Evolutionary conservation across 2,888 invertebrate species (phyloP).

Genomic region (Campaea margaritaria): DNA sequence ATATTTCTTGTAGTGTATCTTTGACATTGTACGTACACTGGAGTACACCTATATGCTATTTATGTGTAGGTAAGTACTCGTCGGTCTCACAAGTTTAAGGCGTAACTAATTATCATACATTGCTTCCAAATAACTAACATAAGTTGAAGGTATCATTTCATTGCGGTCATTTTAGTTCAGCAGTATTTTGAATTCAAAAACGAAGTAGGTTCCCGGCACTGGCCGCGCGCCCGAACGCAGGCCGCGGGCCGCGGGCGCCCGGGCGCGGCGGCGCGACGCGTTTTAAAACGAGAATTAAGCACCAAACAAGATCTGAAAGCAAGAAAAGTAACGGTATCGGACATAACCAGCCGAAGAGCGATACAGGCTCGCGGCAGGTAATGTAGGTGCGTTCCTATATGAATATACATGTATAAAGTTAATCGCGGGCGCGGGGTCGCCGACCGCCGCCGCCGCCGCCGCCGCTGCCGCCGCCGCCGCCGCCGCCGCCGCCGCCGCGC

Average conservation of each 20-base stretch:
- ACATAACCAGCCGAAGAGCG: conserved; percentile 55
- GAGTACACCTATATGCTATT: too few relatives aligned
- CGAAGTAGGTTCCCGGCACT: conserved; percentile 1
- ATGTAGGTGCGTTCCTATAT: conserved; percentile 22
- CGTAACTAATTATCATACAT: too few relatives aligned
- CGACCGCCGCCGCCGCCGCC: conserved; percentile 38
- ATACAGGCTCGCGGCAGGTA: conserved; percentile 32
- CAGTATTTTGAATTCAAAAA: conserved; percentile 4
- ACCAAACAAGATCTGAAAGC: conserved; percentile 66
- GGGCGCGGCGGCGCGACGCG: conserved; percentile 19
- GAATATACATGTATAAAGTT: conserved; percentile 33
- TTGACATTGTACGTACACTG: too few relatives aligned
- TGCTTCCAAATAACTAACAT: too few relatives aligned
- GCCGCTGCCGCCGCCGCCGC: conserved; percentile 30
- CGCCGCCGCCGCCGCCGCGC: not conserved
- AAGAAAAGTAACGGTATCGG: conserved; percentile 65
- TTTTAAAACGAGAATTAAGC: conserved; percentile 61
- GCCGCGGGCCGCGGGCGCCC: not conserved
- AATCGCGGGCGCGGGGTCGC: conserved; percentile 39
- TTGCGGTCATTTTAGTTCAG: not conserved
- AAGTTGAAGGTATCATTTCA: not conserved
- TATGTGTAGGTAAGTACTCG: too few relatives aligned
- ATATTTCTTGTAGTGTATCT: too few relatives aligned
- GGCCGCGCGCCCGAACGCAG: not conserved
- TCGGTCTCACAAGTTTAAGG: too few relatives aligned